phyloP scores from a whole-genome alignment of 2,797 vertebrate species.

The Lacerta bilineata region DNA sequence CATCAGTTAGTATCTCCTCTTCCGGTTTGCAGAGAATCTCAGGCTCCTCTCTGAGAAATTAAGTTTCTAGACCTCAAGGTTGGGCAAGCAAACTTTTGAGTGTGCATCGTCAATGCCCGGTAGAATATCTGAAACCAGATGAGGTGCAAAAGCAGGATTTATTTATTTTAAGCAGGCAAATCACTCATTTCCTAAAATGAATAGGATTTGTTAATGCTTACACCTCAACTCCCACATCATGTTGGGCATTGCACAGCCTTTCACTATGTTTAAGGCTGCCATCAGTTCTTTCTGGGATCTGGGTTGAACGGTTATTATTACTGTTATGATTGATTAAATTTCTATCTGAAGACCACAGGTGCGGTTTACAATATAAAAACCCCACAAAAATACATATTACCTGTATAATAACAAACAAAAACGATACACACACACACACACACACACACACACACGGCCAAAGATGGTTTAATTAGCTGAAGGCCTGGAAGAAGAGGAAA shows the following conservation, averaged over 20 bases:
- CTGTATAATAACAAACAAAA: no score
- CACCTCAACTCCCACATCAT: not conserved
- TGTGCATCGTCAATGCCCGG: not conserved
- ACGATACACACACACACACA: no score
- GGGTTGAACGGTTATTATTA: not conserved
- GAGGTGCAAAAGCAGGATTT: not conserved
- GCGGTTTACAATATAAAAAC: no score
- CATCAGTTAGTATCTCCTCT: not conserved
- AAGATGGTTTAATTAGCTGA: no score
- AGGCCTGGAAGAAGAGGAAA: no score
- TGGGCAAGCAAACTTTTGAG: not conserved
- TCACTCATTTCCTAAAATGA: not conserved
- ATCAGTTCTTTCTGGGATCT: not conserved
- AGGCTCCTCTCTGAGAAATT: not conserved
- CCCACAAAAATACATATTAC: no score
- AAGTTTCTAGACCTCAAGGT: conserved; percentile 11
- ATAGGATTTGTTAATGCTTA: not conserved
- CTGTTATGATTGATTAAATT: not conserved
- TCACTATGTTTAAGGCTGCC: no score
- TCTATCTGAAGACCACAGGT: no score
- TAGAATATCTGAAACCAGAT: conserved; percentile 14
- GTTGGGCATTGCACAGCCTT: not conserved
- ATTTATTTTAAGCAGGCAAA: not conserved
- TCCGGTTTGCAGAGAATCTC: not conserved
- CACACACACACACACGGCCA: no score